Conservation (phyloP, 2,797 vertebrate genomes). For the Gallinago stenura region DNA sequence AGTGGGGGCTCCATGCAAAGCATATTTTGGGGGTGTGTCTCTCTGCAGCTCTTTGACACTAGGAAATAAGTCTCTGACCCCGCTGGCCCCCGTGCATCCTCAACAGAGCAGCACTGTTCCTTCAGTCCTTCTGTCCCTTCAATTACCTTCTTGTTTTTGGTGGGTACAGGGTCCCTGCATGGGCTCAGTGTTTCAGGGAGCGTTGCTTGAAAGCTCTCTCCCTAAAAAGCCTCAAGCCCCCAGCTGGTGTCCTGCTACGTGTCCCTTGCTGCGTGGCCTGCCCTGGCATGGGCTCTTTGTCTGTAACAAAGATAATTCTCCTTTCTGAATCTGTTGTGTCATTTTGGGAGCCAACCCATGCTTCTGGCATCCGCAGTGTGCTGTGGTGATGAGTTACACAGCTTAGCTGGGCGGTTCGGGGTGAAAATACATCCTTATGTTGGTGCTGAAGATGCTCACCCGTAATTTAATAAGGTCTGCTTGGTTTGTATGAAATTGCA, state of each 20-base stretch:
- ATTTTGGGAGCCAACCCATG: neutral
- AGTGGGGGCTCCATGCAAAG: fast-evolving
- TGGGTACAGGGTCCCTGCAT: neutral
- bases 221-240: neutral
- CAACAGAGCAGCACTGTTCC: conserved; percentile 29
- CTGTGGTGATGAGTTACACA: neutral
- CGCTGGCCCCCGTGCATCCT: neutral
- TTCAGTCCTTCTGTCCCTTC: neutral
- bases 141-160: neutral
- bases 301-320: neutral
- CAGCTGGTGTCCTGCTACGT: neutral
- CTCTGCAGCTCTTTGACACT: neutral
- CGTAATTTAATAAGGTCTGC: fast-evolving
- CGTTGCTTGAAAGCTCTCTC: neutral
- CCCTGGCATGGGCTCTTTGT: neutral
- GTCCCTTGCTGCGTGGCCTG: neutral
- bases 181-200: neutral
- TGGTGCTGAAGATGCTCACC: neutral
- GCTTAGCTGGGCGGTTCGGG: neutral
- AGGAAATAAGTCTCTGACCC: neutral
- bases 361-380: fast-evolving
- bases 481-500: neutral
- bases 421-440: neutral
- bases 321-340: neutral
- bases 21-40: neutral